Evolutionary conservation across 1,140 invertebrate species (phyloP), one percentile per base, ranked within the genome.

Genomic region (Listronotus bonariensis): DNA sequence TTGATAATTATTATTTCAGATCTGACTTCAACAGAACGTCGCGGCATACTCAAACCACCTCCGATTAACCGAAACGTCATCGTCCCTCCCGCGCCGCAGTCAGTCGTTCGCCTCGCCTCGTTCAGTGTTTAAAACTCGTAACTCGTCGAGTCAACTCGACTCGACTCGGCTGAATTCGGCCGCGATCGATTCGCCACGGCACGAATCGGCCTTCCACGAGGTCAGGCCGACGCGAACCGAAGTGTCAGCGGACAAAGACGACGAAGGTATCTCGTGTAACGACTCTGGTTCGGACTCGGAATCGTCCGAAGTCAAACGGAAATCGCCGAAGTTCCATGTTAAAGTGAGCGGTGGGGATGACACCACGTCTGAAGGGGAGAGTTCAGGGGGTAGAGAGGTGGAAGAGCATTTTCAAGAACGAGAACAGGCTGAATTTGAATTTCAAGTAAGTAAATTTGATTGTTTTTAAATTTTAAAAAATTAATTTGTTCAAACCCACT

Each of bases 381-480:
- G 83, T 70, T 86, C 84, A 36, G 85, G 84, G 32, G 85, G 85
- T 11, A 73, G 83, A 3, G 86, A 87, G 69, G 83, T 87, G 51
- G 36, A 79, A 81, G 8, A 81, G 82, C 43, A 86, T 87, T 64
- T 86, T 83, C 70, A 78, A 79, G 54, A 83, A 82, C 63, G 82
- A 84, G 38, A 65, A 46, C 18, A 56, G 31, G 26, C 38, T 65
- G 15, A 57, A 52, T 57, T 42, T 57, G 32, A 65, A 41, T 52
- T 65, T 75, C 64, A 74, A 68, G 75, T 76, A 66, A 74, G 72
- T 72, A 38, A 38, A 52, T 57, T 59, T 45, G 40, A n/a, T n/a
- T n/a, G 7, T 40, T 8, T 40, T 40, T 40, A 40, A 7, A 40
- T 40, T 40, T 40, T 40, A n/a, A 40, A 40, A 40, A 40, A 40